A percentile compares a stretch with the other conserved stretches of the same genome.
Evolutionary conservation across 2,888 invertebrate species (phyloP).

Genomic region (Drosophila formosana): DNA sequence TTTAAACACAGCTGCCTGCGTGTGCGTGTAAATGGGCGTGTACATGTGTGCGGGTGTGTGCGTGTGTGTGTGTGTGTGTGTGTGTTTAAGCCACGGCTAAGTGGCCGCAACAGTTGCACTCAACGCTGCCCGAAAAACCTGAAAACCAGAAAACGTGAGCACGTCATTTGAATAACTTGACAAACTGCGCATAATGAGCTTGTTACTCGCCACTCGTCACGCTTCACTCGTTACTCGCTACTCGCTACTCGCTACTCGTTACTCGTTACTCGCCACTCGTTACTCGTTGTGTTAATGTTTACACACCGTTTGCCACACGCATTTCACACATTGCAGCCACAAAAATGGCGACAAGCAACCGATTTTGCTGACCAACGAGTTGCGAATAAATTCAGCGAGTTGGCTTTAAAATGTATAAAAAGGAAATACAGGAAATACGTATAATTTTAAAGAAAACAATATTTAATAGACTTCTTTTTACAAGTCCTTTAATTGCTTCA

Average conservation of each 20-base stretch:
- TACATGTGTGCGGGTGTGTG: background rate
- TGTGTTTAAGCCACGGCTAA: conserved; percentile 30
- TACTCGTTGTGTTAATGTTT: conserved; percentile 23
- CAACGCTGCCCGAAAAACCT: conserved; percentile 29
- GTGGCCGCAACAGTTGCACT: conserved; percentile 54
- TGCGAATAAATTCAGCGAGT: no score
- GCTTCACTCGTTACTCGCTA: conserved; percentile 11
- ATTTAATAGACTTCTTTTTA: no score
- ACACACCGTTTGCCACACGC: conserved; percentile 29
- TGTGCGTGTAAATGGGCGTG: background rate
- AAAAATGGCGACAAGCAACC: conserved; percentile 1
- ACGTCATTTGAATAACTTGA: conserved; percentile 53
- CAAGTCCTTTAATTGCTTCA: no score
- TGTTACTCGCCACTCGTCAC: conserved; percentile 1
- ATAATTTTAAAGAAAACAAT: no score
- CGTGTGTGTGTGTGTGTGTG: conserved; percentile 12
- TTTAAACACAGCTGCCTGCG: conserved; percentile 35
- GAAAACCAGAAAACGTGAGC: conserved; percentile 47
- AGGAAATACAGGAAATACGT: no score
- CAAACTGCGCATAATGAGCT: conserved; percentile 46
- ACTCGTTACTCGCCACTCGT: conserved; percentile 17
- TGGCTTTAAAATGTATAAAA: no score
- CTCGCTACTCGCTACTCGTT: conserved; percentile 12
- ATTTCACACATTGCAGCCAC: background rate
- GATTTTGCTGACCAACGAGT: background rate